Evolutionary conservation across 2,888 invertebrate species (phyloP).

Genomic region (Eupithecia exiguata): DNA sequence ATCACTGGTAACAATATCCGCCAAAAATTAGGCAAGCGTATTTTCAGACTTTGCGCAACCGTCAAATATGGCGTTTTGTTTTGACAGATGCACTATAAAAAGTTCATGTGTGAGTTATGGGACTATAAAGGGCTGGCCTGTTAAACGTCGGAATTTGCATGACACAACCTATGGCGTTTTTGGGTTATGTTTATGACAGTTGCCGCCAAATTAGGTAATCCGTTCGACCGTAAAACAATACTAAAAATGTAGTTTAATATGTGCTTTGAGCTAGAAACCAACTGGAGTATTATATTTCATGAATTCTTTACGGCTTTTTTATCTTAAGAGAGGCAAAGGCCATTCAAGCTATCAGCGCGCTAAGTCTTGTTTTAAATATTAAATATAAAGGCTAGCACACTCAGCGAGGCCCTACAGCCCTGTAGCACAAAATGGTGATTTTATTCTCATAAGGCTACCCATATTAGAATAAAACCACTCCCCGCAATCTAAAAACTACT

Average conservation of each 20-base stretch:
- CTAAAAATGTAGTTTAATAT: not conserved
- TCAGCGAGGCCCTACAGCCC: too few species aligned
- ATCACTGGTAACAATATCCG: constrained; percentile 4
- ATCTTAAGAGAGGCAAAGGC: not conserved
- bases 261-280: not conserved
- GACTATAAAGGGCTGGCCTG: constrained; percentile 55
- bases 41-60: constrained; percentile 54
- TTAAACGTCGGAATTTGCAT: constrained; percentile 56
- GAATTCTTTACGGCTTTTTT: not conserved
- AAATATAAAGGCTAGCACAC: too few species aligned
- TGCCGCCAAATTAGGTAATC: constrained; percentile 30
- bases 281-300: not conserved
- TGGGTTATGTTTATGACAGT: constrained; percentile 32
- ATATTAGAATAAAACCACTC: too few species aligned
- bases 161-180: constrained; percentile 38
- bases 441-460: too few species aligned
- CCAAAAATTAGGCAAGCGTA: constrained; percentile 19
- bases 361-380: not conserved
- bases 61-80: constrained; percentile 56
- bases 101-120: constrained; percentile 62
- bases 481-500: too few species aligned
- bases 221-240: constrained; percentile 22
- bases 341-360: not conserved
- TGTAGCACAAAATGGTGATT: too few species aligned
- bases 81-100: constrained; percentile 74